phyloP scores from a whole-genome alignment of 2,113 vertebrate species.

The Esox niger region DNA sequence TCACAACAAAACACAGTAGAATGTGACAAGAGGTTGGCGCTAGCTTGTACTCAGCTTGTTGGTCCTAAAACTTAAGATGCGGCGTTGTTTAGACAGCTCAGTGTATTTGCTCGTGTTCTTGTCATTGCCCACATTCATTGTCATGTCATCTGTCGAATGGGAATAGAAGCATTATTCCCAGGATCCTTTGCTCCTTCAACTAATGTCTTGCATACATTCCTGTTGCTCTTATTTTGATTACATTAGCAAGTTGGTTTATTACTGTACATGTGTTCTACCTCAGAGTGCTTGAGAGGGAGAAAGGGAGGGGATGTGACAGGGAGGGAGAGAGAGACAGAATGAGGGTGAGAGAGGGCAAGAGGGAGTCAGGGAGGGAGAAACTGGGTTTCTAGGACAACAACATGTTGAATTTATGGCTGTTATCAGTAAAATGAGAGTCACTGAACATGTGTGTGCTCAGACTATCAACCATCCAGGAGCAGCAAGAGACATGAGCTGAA shows the following conservation, averaged over 20 bases:
- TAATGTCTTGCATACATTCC: background rate
- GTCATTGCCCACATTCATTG: too few relatives aligned
- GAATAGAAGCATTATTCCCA: conserved; percentile 13
- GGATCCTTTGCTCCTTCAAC: conserved; percentile 15
- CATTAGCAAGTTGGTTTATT: conserved; percentile 46
- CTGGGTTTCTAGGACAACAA: conserved; percentile 41
- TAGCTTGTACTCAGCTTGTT: too few relatives aligned
- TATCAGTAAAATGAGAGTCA: conserved; percentile 39
- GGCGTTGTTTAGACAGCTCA: too few relatives aligned
- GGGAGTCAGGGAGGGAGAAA: conserved; percentile 17
- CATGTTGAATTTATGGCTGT: conserved; percentile 46
- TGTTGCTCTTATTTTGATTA: conserved; percentile 34
- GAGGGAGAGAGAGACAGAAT: background rate
- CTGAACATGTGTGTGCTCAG: conserved; percentile 27
- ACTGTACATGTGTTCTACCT: conserved; percentile 36
- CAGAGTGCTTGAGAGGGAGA: too few relatives aligned
- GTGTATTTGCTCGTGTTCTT: too few relatives aligned
- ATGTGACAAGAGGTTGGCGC: too few relatives aligned
- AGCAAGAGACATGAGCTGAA: background rate
- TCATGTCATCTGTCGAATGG: too few relatives aligned
- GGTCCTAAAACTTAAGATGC: too few relatives aligned
- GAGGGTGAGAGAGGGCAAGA: conserved; percentile 1
- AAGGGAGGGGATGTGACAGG: conserved; percentile 1
- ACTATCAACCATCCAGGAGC: conserved; percentile 15
- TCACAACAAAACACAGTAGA: too few relatives aligned